A percentile compares a stretch with the other conserved stretches of the same genome.
These are phyloP conservation scores for Thermophis baileyi DNA, from an alignment of 2,113 vertebrate species.

Conservation along the genomic window DNA sequence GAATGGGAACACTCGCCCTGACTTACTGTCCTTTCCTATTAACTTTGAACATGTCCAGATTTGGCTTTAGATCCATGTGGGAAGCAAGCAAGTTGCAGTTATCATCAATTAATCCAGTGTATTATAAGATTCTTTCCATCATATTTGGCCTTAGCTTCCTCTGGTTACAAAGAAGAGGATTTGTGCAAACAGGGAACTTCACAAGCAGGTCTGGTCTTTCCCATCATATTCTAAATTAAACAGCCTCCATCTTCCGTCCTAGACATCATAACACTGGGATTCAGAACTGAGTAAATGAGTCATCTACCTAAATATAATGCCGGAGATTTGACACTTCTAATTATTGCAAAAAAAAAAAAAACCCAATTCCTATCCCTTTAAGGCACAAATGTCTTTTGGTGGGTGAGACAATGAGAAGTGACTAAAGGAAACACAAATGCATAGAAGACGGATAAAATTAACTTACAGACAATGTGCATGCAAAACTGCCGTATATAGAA, in stretches of 20 bases:
- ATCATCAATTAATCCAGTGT: not conserved
- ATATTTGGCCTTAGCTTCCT: not conserved
- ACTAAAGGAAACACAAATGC: conserved; percentile 34
- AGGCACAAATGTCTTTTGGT: not conserved
- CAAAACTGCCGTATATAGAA: conserved; percentile 32
- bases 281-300: not conserved
- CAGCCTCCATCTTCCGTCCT: not conserved
- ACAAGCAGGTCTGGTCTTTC: not conserved
- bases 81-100: not conserved
- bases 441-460: conserved; percentile 45
- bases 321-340: not conserved
- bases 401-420: conserved; percentile 5
- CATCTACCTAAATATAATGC: not conserved
- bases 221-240: not conserved
- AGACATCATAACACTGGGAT: not conserved
- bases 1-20: not conserved
- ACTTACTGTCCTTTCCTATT: not conserved
- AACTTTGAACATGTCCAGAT: not conserved
- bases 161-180: not conserved
- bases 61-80: not conserved
- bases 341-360: not conserved
- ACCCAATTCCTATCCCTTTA: not conserved
- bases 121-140: not conserved
- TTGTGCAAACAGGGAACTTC: not conserved
- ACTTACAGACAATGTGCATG: conserved; percentile 31